Percentiles rank a stretch among this genome's conserved stretches.
These are phyloP conservation scores for Pachycephus smyrnensis DNA, from an alignment of 2,888 invertebrate genomes.

Conservation along the genomic window DNA sequence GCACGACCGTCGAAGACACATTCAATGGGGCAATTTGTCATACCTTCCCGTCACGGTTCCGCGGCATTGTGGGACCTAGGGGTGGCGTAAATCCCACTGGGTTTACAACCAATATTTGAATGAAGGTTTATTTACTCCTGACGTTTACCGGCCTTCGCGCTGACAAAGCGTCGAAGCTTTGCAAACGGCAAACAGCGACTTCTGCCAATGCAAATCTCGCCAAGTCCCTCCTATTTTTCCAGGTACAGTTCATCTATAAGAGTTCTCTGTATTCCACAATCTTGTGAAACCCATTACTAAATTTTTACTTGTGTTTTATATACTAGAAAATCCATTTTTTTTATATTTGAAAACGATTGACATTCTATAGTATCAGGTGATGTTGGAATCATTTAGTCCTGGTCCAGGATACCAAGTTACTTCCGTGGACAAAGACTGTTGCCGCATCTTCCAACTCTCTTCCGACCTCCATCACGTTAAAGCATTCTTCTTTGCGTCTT, in stretches of 20 bases:
- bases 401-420: background rate
- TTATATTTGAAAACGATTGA: background rate
- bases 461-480: background rate
- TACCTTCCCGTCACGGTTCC: slow-evolving; percentile 14
- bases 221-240: background rate
- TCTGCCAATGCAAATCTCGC: background rate
- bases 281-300: background rate
- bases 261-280: background rate
- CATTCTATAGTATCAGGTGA: background rate
- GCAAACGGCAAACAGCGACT: background rate
- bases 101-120: slow-evolving; percentile 36
- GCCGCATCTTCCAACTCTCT: background rate
- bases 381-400: background rate
- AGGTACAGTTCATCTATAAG: background rate
- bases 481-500: background rate
- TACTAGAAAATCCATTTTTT: background rate
- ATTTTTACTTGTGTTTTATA: background rate
- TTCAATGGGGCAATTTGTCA: slow-evolving; percentile 31
- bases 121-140: slow-evolving; percentile 29
- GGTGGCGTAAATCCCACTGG: slow-evolving; percentile 17
- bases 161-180: slow-evolving; percentile 16
- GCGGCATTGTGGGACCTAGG: slow-evolving; percentile 34
- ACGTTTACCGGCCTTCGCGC: slow-evolving; percentile 14
- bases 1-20: background rate
- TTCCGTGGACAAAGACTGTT: background rate